phyloP scores from a whole-genome alignment of 2,888 invertebrate genomes.

The Eurois occulta region DNA sequence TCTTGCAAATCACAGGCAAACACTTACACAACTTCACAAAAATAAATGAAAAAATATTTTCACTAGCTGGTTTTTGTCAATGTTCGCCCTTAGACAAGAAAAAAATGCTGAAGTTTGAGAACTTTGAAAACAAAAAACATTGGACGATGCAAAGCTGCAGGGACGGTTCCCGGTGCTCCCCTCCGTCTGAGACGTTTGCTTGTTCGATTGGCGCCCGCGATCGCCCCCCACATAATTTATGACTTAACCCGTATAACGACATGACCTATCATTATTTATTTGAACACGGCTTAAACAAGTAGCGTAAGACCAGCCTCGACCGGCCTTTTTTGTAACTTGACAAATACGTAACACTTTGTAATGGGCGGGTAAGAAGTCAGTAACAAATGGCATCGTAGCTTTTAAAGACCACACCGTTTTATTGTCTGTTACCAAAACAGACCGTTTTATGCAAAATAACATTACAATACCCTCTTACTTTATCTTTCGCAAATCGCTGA shows the following conservation, averaged over 20 bases:
- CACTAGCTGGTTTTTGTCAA: conserved; percentile 22
- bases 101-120: conserved; percentile 72
- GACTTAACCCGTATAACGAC: conserved; percentile 80
- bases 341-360: conserved; percentile 46
- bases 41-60: neutral
- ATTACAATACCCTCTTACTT: conserved; percentile 32
- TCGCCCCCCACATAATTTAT: conserved; percentile 81
- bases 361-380: conserved; percentile 20
- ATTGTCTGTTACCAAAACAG: conserved; percentile 28
- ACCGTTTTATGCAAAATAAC: conserved; percentile 36
- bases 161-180: conserved; percentile 73
- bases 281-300: conserved; percentile 69
- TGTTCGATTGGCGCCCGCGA: conserved; percentile 76
- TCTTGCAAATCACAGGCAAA: conserved; percentile 9
- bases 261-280: conserved; percentile 82
- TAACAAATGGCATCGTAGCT: conserved; percentile 43
- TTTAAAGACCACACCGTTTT: conserved; percentile 30
- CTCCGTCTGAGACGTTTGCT: conserved; percentile 73
- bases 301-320: conserved; percentile 50
- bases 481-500: conserved; percentile 36
- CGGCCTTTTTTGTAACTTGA: conserved; percentile 53
- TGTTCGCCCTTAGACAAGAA: conserved; percentile 6
- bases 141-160: conserved; percentile 67
- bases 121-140: conserved; percentile 57
- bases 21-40: neutral